Percentiles rank a stretch among this genome's conserved stretches.
Conservation (phyloP, 2,113 vertebrate species). For the Mustela nigripes region DNA sequence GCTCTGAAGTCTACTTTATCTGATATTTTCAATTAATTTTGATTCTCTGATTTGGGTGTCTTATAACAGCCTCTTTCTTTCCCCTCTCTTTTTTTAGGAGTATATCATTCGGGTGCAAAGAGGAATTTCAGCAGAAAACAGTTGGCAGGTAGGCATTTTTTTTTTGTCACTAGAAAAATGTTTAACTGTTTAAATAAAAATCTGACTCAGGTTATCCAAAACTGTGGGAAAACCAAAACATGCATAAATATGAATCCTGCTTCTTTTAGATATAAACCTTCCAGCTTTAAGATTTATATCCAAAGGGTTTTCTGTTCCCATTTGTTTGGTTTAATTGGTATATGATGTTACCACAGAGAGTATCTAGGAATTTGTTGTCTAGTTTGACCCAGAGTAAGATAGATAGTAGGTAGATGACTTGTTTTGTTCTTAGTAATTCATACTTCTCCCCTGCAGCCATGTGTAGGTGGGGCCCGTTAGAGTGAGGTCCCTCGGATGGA, state of each 20-base stretch:
- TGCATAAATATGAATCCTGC: constrained; percentile 31
- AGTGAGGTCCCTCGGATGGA: background rate
- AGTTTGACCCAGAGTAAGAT: background rate
- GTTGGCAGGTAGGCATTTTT: constrained; percentile 95
- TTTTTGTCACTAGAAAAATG: constrained; percentile 6
- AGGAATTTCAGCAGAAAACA: constrained; percentile 96
- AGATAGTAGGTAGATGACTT: background rate
- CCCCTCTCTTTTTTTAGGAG: constrained; percentile 89
- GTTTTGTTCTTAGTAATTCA: constrained; percentile 24
- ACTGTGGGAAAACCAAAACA: constrained; percentile 22
- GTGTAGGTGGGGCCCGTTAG: background rate
- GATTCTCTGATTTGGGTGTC: background rate
- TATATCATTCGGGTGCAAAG: constrained; percentile 98
- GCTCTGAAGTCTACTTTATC: background rate
- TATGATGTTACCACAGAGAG: background rate
- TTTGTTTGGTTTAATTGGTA: constrained; percentile 35
- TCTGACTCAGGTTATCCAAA: background rate
- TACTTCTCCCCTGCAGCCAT: background rate
- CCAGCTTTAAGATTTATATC: background rate
- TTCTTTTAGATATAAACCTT: constrained; percentile 60
- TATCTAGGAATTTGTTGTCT: constrained; percentile 18
- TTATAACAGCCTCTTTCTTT: constrained; percentile 29
- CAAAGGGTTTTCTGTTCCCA: background rate
- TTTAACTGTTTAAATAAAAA: constrained; percentile 6
- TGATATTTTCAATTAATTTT: constrained; percentile 48